Base-by-base conservation (phyloP, 2,113 vertebrate genomes). In the Oophaga pumilio region DNA sequence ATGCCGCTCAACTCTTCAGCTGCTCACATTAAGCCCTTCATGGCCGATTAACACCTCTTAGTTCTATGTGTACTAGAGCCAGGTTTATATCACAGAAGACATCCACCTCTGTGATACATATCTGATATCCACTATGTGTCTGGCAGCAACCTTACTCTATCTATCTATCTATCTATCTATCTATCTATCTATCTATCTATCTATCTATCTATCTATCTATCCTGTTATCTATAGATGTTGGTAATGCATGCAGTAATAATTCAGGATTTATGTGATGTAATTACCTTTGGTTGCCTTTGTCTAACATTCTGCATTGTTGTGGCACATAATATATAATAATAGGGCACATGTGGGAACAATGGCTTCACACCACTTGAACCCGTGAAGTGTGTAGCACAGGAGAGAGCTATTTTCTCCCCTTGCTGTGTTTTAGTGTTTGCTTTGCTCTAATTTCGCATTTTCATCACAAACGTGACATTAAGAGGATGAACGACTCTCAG, bases 331-430 rank as follows among this genome's bases (percentile, higher is more conserved):
- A 15, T 24, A 9, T 66, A 66, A 66, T 24, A 71, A 71, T 71
- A 71, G 26, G 64, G 26, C 68, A 28, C 7, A 71, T 71, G 68
- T 33, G 68, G 68, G 28, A 17, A 33, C 12, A 33, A 71, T 15
- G 15, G 6, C 15, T 66, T 11, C 24, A 24, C 28, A 17, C 26
- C 13, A 15, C 69, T 76, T 49, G 52, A 43, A 15, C 56, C 68
- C 49, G 52, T 43, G 28, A 76, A n/a, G 50, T 71, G 33, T 4
- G 33, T 2, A 13, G 69, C 53, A 85, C 83, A 76, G 69, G 84
- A 85, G 84, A 76, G 66, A 64, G 59, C 6, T 60, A 76, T 85
- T 73, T 69, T 1, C 50, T 85, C 52, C 49, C n/a, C 17, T 74
- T 6, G 53, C 83, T 49, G 68, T n/a, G 53, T 43, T 85, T 73